Base-by-base conservation (phyloP, 2,888 invertebrate genomes). In the Clostera curtula region DNA sequence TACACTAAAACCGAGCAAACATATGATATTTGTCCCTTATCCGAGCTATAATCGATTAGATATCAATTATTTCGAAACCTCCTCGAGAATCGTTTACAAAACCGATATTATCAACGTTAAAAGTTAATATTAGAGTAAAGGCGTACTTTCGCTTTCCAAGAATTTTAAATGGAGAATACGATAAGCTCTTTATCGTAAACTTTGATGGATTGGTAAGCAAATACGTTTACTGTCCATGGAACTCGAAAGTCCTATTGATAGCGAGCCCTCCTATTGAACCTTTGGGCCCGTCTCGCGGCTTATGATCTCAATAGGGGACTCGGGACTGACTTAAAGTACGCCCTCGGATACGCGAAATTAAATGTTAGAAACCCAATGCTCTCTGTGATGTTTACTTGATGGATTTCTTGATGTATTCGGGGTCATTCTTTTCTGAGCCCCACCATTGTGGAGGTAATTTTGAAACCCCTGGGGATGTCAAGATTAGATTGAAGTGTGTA, bases 201-300 rank as follows among this genome's bases (percentile, higher is more conserved):
- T 55, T 50, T 51, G 60, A 57, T 54, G 57, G 54, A 59, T 61
- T 53, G 54, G 52, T 54, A 53, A 45, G 52, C 48, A 57, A 62
- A 58, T 61, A 61, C 43, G 49, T 48, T 50, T 50, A 39, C 46
- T 55, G 54, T 39, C 49, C 50, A 51, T 29, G 40, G 50, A 55
- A 56, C 53, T 56, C 45, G 59, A 60, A 59, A 59, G 55, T 52
- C 52, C 49, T 57, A 46, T 56, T 57, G 59, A 61, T 60, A 59
- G 57, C 54, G 41, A 47, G 45, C 48, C 39, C 41, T 50, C 43
- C 43, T 30, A 49, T 55, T 47, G 47, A 54, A 54, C 54, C 49
- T 52, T 49, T 41, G 37, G 44, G 40, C 42, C 34, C 46, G 36
- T 35, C 45, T 43, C 35, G 39, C 43, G 48, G 48, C 39, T 40